phyloP scores from a whole-genome alignment of 2,113 vertebrate genomes.

The Microtus ochrogaster region DNA sequence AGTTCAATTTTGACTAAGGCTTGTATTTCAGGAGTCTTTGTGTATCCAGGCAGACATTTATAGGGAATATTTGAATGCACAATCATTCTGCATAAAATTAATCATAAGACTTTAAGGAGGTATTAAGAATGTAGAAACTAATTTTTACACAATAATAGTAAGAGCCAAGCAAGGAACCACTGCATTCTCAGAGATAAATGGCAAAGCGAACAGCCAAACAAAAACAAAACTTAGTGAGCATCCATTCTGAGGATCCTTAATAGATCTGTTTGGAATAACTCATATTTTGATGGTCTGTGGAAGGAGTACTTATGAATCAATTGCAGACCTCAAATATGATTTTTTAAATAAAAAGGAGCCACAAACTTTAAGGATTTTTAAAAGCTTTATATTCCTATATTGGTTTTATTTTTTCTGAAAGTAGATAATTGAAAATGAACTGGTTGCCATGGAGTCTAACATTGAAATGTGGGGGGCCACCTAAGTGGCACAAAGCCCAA shows the following conservation, averaged over 20 bases:
- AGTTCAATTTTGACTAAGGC: slow-evolving; percentile 10
- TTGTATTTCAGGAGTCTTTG: slow-evolving; percentile 27
- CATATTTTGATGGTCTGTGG: slow-evolving; percentile 57
- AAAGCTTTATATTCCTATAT: slow-evolving; percentile 61
- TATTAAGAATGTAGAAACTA: slow-evolving; percentile 71
- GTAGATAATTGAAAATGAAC: slow-evolving; percentile 44
- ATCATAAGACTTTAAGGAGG: slow-evolving; percentile 54
- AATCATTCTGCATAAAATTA: slow-evolving; percentile 80
- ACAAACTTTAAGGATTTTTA: slow-evolving; percentile 72
- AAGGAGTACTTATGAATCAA: slow-evolving; percentile 68
- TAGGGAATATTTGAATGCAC: slow-evolving; percentile 68
- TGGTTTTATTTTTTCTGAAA: slow-evolving; percentile 70
- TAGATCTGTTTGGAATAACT: slow-evolving; percentile 65
- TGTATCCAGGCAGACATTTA: not conserved
- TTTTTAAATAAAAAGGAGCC: slow-evolving; percentile 56
- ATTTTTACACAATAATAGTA: slow-evolving; percentile 63
- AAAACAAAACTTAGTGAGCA: slow-evolving; percentile 38
- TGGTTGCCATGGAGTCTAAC: slow-evolving; percentile 1
- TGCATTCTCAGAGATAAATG: not conserved
- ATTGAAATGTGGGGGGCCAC: not conserved
- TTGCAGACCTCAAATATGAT: slow-evolving; percentile 64
- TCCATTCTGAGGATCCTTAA: slow-evolving; percentile 6
- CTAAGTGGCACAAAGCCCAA: not conserved
- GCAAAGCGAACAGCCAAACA: slow-evolving; percentile 56
- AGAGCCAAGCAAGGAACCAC: slow-evolving; percentile 51